Evolutionary conservation across 2,888 invertebrate genomes (phyloP).

Genomic region (Hirtodrosophila cameraria): DNA sequence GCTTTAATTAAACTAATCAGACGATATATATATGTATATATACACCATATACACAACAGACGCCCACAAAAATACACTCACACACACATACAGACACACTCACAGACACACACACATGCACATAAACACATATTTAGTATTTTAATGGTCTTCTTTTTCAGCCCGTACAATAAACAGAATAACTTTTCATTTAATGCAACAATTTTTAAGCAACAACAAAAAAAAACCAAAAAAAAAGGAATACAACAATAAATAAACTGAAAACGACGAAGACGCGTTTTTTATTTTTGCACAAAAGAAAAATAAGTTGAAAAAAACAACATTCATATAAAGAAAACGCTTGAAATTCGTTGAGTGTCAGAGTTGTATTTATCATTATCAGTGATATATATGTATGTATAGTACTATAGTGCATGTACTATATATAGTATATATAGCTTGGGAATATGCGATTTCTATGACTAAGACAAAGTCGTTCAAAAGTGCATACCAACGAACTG

Average conservation of each 20-base stretch:
- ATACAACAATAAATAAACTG: constrained; percentile 22
- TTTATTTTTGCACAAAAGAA: too few relatives aligned
- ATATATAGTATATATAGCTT: not conserved
- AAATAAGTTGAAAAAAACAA: too few relatives aligned
- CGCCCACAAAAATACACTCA: constrained; percentile 45
- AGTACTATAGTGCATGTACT: not conserved
- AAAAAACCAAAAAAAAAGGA: not conserved
- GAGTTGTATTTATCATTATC: not conserved
- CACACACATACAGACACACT: constrained; percentile 8
- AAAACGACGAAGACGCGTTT: constrained; percentile 29
- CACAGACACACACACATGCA: constrained; percentile 2
- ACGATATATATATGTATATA: constrained; percentile 39
- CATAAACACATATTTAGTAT: too few relatives aligned
- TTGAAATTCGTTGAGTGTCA: not conserved
- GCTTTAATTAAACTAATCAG: constrained; percentile 78
- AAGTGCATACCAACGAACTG: too few relatives aligned
- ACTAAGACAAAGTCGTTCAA: constrained; percentile 22
- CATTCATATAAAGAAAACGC: too few relatives aligned
- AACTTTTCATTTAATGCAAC: constrained; percentile 40
- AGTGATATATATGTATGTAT: not conserved
- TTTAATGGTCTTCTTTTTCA: constrained; percentile 47
- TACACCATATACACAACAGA: constrained; percentile 41
- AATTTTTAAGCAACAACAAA: constrained; percentile 25
- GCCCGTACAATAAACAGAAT: constrained; percentile 5
- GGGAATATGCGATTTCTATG: not conserved